phyloP scores from a whole-genome alignment of 2,888 invertebrate species.

The Caenorhabditis sp. region DNA sequence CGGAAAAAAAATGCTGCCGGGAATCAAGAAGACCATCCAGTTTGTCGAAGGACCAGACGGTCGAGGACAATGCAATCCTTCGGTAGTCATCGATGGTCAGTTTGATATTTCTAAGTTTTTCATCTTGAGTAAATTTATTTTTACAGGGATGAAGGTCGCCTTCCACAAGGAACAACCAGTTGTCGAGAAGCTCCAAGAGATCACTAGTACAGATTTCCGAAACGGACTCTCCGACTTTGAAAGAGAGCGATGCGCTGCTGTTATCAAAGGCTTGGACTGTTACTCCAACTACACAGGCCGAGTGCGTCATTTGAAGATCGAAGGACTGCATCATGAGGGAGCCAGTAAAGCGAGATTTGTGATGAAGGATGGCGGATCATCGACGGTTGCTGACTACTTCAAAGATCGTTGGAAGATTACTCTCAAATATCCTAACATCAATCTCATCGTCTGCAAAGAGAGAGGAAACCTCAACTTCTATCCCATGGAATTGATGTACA shows the following conservation, averaged over 20 bases:
- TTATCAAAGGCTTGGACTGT: constrained; percentile 59
- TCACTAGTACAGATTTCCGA: not conserved
- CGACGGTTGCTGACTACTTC: constrained; percentile 51
- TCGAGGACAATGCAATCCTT: constrained; percentile 57
- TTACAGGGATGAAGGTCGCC: constrained; percentile 69
- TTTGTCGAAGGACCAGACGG: constrained; percentile 69
- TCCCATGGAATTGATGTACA: constrained; percentile 69
- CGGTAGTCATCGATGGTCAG: constrained; percentile 65
- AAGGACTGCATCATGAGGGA: constrained; percentile 32
- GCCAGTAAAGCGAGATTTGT: constrained; percentile 20
- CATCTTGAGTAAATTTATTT: not conserved
- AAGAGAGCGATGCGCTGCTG: constrained; percentile 38
- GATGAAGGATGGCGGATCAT: not conserved
- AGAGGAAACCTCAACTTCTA: constrained; percentile 58
- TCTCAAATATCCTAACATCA: constrained; percentile 64
- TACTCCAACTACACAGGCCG: constrained; percentile 34
- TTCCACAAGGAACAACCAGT: constrained; percentile 66
- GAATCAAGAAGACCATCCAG: constrained; percentile 64
- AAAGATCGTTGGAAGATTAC: constrained; percentile 42
- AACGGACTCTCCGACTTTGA: constrained; percentile 8
- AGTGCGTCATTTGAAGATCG: constrained; percentile 20
- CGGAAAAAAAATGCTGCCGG: constrained; percentile 65
- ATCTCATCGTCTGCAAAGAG: constrained; percentile 63
- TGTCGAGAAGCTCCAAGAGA: constrained; percentile 44
- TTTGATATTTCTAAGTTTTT: not conserved